Evolutionary conservation across 2,888 invertebrate genomes (phyloP).

Genomic region (Julus scanicus): DNA sequence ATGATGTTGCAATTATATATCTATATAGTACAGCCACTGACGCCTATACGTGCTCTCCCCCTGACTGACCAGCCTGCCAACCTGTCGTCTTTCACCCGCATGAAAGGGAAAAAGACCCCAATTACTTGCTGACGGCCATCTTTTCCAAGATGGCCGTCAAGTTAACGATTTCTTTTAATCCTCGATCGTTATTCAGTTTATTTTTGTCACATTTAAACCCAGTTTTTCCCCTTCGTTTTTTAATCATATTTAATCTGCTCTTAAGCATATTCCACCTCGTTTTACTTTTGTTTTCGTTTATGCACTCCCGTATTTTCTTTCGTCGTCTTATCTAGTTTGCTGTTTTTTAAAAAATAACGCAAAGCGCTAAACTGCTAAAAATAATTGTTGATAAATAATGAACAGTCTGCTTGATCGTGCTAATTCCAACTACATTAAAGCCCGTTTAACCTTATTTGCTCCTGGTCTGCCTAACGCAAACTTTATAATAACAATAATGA

Average conservation of each 20-base stretch:
- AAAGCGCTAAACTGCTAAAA: constrained; percentile 24
- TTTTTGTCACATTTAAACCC: neutral
- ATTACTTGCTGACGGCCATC: neutral
- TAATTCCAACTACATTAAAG: neutral
- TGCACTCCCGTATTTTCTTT: neutral
- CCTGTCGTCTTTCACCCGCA: constrained; percentile 53
- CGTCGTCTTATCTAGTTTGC: neutral
- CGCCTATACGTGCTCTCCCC: constrained; percentile 53
- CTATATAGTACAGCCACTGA: constrained; percentile 53
- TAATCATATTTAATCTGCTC: neutral
- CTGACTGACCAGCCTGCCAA: constrained; percentile 55
- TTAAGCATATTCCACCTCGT: neutral
- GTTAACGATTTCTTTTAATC: neutral
- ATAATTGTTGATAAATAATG: neutral
- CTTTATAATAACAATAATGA: neutral
- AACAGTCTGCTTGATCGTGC: constrained; percentile 35
- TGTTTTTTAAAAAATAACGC: neutral
- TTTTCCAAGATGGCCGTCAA: neutral
- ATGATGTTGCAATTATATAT: constrained; percentile 45
- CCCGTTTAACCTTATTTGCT: constrained; percentile 39
- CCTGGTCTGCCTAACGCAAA: constrained; percentile 42
- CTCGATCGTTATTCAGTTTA: neutral
- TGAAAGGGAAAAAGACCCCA: neutral
- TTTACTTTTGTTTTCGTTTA: neutral
- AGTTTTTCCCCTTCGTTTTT: neutral